Evolutionary conservation across 2,888 invertebrate species (phyloP).

Genomic region (Hololepta plana): DNA sequence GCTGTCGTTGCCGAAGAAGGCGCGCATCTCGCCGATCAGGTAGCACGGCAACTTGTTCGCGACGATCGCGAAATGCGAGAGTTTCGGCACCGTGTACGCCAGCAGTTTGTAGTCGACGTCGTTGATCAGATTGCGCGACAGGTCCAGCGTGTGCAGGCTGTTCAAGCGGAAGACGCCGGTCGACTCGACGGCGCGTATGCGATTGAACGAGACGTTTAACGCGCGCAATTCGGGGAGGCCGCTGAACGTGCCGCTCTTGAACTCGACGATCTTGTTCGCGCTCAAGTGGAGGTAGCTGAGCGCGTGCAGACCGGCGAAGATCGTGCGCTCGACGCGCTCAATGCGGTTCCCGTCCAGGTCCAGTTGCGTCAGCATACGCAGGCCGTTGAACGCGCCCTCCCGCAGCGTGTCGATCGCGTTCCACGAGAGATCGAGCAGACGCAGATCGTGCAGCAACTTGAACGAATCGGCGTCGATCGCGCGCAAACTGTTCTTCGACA

Average conservation of each 20-base stretch:
- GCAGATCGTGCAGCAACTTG: constrained; percentile 12
- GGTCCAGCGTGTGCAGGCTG: constrained; percentile 21
- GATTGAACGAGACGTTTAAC: constrained; percentile 20
- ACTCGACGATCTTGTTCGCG: constrained; percentile 16
- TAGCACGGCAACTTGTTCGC: constrained; percentile 20
- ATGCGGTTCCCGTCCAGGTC: constrained; percentile 19
- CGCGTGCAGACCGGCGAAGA: constrained; percentile 15
- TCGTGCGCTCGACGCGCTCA: constrained; percentile 14
- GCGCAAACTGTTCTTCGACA: constrained; percentile 17
- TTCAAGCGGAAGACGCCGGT: constrained; percentile 20
- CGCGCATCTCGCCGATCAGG: constrained; percentile 20
- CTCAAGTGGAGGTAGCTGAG: constrained; percentile 17
- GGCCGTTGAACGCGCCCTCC: constrained; percentile 15
- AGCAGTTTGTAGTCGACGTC: constrained; percentile 21
- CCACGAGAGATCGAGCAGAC: constrained; percentile 15
- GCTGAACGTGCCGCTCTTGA: constrained; percentile 19
- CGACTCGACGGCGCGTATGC: constrained; percentile 14
- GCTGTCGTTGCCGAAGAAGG: constrained; percentile 12
- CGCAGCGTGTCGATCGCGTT: constrained; percentile 17
- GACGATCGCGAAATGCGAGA: constrained; percentile 18
- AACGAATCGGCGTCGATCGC: constrained; percentile 13
- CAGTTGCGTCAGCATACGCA: constrained; percentile 17
- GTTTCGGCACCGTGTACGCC: constrained; percentile 17
- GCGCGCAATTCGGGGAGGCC: constrained; percentile 20
- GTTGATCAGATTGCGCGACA: constrained; percentile 19